Evolutionary conservation across 2,113 vertebrate species (phyloP).

Genomic region (Tachycineta bicolor): DNA sequence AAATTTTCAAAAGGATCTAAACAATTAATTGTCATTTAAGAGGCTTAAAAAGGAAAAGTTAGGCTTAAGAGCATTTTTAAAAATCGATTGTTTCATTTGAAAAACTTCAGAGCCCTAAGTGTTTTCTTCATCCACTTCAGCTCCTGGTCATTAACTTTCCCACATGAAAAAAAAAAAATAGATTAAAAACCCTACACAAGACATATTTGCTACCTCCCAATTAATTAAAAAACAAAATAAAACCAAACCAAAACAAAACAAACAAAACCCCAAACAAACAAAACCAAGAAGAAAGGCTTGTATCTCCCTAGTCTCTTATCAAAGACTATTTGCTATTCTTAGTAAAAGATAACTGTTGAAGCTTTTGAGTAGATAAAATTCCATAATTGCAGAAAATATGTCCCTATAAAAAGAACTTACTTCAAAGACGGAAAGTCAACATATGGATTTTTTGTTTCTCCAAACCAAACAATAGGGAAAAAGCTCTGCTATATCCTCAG

Average conservation of each 20-base stretch:
- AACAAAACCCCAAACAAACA: neutral
- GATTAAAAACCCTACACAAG: neutral
- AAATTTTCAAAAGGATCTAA: neutral
- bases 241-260: neutral
- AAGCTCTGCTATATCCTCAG: neutral
- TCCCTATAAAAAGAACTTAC: neutral
- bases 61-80: neutral
- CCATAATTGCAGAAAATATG: neutral
- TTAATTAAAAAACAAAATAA: neutral
- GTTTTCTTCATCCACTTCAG: neutral
- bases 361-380: neutral
- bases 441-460: neutral
- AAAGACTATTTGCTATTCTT: neutral
- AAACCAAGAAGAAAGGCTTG: neutral
- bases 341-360: neutral
- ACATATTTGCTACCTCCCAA: neutral
- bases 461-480: neutral
- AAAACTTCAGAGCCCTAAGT: neutral
- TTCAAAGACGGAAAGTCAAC: neutral
- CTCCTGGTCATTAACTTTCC: neutral
- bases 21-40: neutral
- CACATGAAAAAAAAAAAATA: neutral
- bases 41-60: neutral
- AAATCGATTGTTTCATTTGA: neutral
- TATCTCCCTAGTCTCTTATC: neutral